phyloP scores from a whole-genome alignment of 2,797 vertebrate species.

The Myotis vivesi region DNA sequence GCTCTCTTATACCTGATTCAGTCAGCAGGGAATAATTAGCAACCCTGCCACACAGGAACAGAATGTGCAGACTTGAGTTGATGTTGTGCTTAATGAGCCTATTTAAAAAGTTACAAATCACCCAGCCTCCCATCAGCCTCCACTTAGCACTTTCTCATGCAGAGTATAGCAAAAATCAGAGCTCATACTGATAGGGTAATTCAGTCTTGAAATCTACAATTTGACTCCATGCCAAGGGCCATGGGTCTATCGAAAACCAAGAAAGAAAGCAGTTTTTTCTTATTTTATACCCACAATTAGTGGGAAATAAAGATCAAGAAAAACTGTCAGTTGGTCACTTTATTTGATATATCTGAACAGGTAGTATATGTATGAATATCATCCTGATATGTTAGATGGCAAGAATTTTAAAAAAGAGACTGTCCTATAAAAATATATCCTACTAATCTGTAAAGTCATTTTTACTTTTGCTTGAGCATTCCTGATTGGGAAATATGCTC shows the following conservation, averaged over 20 bases:
- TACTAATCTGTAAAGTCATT: neutral
- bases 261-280: constrained; percentile 8
- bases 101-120: constrained; percentile 72
- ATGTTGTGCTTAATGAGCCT: constrained; percentile 69
- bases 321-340: neutral
- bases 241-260: neutral
- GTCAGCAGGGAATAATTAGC: constrained; percentile 74
- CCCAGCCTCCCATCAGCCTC: constrained; percentile 55
- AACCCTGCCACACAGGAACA: constrained; percentile 42
- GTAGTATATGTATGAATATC: neutral
- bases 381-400: neutral
- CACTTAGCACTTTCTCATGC: constrained; percentile 56
- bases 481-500: neutral
- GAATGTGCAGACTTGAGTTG: constrained; percentile 62
- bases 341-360: constrained; percentile 4
- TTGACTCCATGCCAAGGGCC: constrained; percentile 36
- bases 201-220: constrained; percentile 59
- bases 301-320: constrained; percentile 3
- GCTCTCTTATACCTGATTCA: constrained; percentile 34
- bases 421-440: neutral
- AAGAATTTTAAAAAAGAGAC: neutral
- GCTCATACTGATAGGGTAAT: constrained; percentile 47
- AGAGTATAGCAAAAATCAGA: constrained; percentile 61
- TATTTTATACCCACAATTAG: neutral
- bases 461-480: neutral